Evolutionary conservation across 2,113 vertebrate genomes (phyloP).

Genomic region (Strix uralensis): DNA sequence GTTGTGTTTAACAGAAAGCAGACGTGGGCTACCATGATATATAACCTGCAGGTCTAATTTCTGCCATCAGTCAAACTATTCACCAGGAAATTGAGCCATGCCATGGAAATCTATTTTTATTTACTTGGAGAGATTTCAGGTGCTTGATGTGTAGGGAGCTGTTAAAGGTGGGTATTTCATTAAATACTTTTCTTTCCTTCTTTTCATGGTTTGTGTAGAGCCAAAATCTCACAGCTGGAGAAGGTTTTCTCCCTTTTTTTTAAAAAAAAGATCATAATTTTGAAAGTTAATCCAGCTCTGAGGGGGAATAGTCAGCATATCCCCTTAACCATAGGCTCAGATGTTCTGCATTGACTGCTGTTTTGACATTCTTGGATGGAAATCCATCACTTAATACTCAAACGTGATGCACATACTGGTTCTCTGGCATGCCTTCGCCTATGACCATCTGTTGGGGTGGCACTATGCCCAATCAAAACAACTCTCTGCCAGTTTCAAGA

Average conservation of each 20-base stretch:
- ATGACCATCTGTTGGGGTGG: constrained; percentile 51
- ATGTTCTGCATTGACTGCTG: constrained; percentile 29
- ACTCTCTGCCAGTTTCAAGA: background rate
- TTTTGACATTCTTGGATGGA: constrained; percentile 21
- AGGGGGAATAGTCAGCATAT: background rate
- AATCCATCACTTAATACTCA: constrained; percentile 22
- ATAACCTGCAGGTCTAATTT: background rate
- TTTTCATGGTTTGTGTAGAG: background rate
- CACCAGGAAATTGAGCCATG: background rate
- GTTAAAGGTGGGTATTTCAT: background rate
- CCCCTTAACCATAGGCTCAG: background rate
- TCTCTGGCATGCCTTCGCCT: constrained; percentile 15
- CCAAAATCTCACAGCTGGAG: background rate
- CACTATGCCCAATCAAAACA: background rate
- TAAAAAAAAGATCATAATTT: background rate
- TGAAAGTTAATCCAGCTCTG: background rate
- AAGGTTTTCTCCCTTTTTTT: background rate
- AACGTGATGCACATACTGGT: background rate
- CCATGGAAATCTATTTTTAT: background rate
- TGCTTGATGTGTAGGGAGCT: background rate
- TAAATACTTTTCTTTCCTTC: background rate
- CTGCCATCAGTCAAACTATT: background rate
- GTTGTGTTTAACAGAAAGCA: background rate
- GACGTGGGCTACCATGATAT: background rate
- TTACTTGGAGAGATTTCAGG: background rate